These are phyloP conservation scores for Toxonevra muliebris DNA, from an alignment of 2,888 invertebrate species.

Conservation along the genomic window DNA sequence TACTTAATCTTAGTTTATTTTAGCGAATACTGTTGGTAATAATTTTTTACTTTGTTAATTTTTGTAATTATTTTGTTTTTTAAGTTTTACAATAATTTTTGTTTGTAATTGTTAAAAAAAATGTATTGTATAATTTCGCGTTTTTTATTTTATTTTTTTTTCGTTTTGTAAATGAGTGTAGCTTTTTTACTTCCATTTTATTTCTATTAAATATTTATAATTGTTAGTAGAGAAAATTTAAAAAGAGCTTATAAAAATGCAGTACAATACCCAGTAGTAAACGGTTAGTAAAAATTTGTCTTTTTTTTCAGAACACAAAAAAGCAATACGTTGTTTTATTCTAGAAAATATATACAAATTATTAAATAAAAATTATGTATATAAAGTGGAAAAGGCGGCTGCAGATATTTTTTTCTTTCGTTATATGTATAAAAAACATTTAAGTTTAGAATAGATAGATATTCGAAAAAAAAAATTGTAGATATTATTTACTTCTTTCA, in stretches of 20 bases:
- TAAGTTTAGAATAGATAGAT: constrained; percentile 24
- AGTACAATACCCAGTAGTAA: constrained; percentile 1
- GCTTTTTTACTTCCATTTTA: too few relatives aligned
- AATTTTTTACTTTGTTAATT: neutral
- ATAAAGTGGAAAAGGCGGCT: neutral
- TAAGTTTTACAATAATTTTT: constrained; percentile 22
- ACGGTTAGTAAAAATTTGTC: neutral
- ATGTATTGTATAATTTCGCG: too few relatives aligned
- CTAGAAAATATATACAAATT: too few relatives aligned
- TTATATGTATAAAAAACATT: constrained; percentile 22
- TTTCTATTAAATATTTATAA: constrained; percentile 16
- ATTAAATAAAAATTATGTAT: too few relatives aligned
- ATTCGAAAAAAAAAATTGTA: neutral
- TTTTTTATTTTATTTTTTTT: constrained; percentile 12
- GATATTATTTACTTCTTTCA: constrained; percentile 32
- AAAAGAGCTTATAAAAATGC: too few relatives aligned
- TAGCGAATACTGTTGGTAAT: constrained; percentile 51
- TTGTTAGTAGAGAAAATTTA: constrained; percentile 32
- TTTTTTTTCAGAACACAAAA: neutral
- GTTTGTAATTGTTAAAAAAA: constrained; percentile 18
- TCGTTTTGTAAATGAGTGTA: constrained; percentile 1
- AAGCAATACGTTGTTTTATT: too few relatives aligned
- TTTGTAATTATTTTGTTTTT: constrained; percentile 1
- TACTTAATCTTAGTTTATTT: neutral
- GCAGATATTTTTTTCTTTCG: constrained; percentile 5